Evolutionary conservation across 2,888 invertebrate species (phyloP).

Genomic region (Tinea semifulvella): DNA sequence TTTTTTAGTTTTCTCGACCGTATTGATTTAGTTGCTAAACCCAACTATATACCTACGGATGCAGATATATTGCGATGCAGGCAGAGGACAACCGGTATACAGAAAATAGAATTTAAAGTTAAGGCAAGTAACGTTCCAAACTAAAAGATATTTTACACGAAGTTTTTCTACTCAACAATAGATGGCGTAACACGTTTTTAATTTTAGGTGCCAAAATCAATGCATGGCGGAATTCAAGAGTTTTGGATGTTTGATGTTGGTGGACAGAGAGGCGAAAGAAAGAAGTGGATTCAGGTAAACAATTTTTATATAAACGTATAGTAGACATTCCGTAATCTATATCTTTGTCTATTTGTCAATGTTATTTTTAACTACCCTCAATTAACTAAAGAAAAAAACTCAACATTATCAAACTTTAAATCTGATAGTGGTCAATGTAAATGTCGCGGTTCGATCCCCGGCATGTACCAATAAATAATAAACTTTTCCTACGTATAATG

Average conservation of each 20-base stretch:
- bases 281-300: constrained; percentile 80
- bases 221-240: constrained; percentile 74
- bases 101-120: constrained; percentile 78
- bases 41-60: constrained; percentile 75
- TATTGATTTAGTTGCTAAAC: constrained; percentile 69
- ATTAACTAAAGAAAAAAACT: no score
- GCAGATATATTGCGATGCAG: constrained; percentile 82
- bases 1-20: constrained; percentile 76
- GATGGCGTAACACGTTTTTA: not conserved
- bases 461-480: no score
- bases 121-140: constrained; percentile 48
- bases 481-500: no score
- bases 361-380: no score
- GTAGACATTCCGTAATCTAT: no score
- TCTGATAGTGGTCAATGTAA: no score
- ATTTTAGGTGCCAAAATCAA: constrained; percentile 67
- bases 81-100: constrained; percentile 76
- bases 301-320: no score
- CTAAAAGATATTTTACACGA: no score
- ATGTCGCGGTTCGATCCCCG: no score
- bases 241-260: constrained; percentile 89
- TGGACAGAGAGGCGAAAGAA: constrained; percentile 81
- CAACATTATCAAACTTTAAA: no score
- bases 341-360: no score
- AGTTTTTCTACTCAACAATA: no score